Evolutionary conservation across 2,113 vertebrate genomes (phyloP).

Genomic region (Oryzias javanicus): DNA sequence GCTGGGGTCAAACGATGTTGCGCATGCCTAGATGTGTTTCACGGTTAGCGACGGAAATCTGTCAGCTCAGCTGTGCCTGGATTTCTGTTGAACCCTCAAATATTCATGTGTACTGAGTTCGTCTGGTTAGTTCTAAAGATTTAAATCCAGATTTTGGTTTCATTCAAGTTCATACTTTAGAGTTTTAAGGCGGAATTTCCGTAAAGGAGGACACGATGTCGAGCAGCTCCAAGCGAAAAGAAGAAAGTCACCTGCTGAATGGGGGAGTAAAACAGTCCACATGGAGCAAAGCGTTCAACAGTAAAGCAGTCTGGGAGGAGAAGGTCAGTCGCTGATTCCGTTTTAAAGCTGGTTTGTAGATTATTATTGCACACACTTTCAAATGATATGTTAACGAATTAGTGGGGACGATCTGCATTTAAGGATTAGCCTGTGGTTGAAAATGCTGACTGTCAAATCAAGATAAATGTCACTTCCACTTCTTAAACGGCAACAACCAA

Average conservation of each 20-base stretch:
- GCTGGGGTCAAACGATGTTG: conserved; percentile 53
- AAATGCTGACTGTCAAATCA: conserved; percentile 5
- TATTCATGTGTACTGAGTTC: neutral
- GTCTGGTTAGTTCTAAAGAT: neutral
- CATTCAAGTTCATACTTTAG: neutral
- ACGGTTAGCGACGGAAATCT: conserved; percentile 48
- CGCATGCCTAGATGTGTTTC: conserved; percentile 58
- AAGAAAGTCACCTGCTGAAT: conserved; percentile 75
- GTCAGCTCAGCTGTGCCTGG: conserved; percentile 63
- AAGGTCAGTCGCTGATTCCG: conserved; percentile 61
- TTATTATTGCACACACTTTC: neutral
- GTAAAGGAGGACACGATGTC: conserved; percentile 64
- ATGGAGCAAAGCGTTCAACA: conserved; percentile 79
- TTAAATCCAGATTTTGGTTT: neutral
- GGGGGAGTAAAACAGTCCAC: conserved; percentile 78
- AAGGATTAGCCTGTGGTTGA: conserved; percentile 36
- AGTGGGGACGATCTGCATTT: conserved; percentile 27
- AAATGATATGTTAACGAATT: neutral
- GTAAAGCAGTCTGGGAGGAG: conserved; percentile 78
- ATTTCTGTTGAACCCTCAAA: conserved; percentile 22
- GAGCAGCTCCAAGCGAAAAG: conserved; percentile 76
- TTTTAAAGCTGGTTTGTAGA: neutral
- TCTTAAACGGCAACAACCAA: neutral
- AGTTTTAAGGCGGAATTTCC: conserved; percentile 23
- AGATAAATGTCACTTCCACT: neutral